Percentiles rank a stretch among this genome's conserved stretches.
phyloP scores from a whole-genome alignment of 2,888 invertebrate species.

The Siphonodentalium dalli region DNA sequence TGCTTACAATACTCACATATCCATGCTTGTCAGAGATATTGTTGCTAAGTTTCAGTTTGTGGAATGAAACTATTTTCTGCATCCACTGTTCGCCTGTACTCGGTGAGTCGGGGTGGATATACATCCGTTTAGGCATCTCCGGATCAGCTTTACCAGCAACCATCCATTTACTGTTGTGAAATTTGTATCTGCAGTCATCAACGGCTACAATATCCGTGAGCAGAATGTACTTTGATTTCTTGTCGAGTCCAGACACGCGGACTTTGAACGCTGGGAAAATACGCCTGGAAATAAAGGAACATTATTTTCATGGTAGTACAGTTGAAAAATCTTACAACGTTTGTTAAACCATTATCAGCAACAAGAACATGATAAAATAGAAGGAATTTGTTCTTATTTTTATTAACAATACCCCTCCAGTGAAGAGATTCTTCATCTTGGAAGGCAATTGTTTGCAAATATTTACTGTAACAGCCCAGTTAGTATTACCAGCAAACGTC shows the following conservation, averaged over 20 bases:
- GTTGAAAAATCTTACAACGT: too few relatives aligned
- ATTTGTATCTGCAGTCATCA: conserved; percentile 85
- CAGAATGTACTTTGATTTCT: conserved; percentile 98
- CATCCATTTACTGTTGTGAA: conserved; percentile 70
- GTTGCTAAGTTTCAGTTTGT: conserved; percentile 98
- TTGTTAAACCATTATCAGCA: too few relatives aligned
- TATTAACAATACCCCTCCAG: too few relatives aligned
- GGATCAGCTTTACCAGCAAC: conserved; percentile 97
- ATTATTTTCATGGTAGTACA: too few relatives aligned
- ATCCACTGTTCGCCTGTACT: conserved; percentile 94
- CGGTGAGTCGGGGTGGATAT: conserved; percentile 97
- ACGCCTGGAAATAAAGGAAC: conserved; percentile 84
- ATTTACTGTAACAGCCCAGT: too few relatives aligned
- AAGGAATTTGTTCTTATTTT: too few relatives aligned
- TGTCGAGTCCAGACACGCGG: conserved; percentile 96
- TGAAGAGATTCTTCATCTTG: too few relatives aligned
- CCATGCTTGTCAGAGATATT: conserved; percentile 99
- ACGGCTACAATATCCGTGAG: conserved; percentile 98
- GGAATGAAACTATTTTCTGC: conserved; percentile 99
- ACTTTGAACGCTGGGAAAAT: conserved; percentile 99
- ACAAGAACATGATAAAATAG: too few relatives aligned
- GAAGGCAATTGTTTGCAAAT: too few relatives aligned
- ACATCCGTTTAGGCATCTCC: conserved; percentile 99
- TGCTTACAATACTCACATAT: conserved; percentile 95
- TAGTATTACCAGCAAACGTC: too few relatives aligned